A percentile compares a stretch with the other conserved stretches of the same genome.
Evolutionary conservation across 2,888 invertebrate species (phyloP).

Genomic region (Leucania comma): DNA sequence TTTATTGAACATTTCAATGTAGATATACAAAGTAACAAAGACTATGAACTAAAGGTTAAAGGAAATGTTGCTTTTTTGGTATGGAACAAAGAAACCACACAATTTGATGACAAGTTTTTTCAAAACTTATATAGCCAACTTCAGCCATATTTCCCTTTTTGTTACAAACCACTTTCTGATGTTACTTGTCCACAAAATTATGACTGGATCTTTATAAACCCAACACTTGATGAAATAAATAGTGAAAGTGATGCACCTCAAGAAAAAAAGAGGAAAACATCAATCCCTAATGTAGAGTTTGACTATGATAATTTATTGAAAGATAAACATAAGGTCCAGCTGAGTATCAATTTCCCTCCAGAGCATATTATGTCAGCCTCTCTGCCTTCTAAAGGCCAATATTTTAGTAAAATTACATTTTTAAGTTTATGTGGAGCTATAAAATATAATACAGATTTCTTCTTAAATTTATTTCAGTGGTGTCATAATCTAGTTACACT

Average conservation of each 20-base stretch:
- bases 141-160: slow-evolving; percentile 73
- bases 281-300: slow-evolving; percentile 66
- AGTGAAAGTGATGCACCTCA: slow-evolving; percentile 12
- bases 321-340: slow-evolving; percentile 68
- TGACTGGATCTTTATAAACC: slow-evolving; percentile 72
- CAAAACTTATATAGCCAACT: slow-evolving; percentile 69
- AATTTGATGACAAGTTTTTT: slow-evolving; percentile 79
- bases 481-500: slow-evolving; percentile 79
- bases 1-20: slow-evolving; percentile 73
- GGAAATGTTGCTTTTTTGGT: slow-evolving; percentile 75
- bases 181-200: slow-evolving; percentile 57
- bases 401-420: slow-evolving; percentile 81
- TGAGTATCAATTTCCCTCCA: slow-evolving; percentile 72
- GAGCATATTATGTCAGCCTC: slow-evolving; percentile 64
- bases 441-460: slow-evolving; percentile 76
- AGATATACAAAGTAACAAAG: slow-evolving; percentile 53
- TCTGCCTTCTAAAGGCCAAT: slow-evolving; percentile 69
- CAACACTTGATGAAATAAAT: slow-evolving; percentile 46
- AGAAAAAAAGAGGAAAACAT: slow-evolving; percentile 70
- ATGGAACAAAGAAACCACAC: slow-evolving; percentile 76
- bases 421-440: slow-evolving; percentile 74
- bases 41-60: slow-evolving; percentile 58
- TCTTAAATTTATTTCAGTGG: slow-evolving; percentile 77
- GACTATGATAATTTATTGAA: slow-evolving; percentile 78
- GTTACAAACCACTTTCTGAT: slow-evolving; percentile 56